Conservation (phyloP, 2,888 invertebrate genomes). For the Dicyrtomina minuta region DNA sequence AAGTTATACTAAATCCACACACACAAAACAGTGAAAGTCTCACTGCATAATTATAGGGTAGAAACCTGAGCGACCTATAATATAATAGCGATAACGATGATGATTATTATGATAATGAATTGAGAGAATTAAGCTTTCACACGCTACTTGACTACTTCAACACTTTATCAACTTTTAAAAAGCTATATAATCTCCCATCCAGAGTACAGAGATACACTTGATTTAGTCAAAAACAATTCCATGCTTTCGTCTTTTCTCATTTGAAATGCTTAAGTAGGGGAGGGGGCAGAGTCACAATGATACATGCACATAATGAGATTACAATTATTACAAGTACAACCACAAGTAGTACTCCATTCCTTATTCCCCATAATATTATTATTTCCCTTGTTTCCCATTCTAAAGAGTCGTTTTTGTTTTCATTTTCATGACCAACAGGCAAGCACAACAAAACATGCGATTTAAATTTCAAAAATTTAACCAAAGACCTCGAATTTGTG, state of each 20-base stretch:
- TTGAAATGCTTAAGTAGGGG: background rate
- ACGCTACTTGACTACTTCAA: constrained; percentile 22
- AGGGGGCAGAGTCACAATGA: background rate
- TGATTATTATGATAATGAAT: constrained; percentile 38
- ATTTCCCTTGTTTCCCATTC: no score
- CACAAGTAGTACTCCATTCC: no score
- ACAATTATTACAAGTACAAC: no score
- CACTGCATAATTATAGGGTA: constrained; percentile 19
- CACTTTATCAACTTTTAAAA: background rate
- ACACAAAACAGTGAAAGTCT: constrained; percentile 1
- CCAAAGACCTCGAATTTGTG: no score
- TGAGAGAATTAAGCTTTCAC: constrained; percentile 31
- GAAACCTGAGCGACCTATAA: constrained; percentile 27
- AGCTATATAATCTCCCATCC: background rate
- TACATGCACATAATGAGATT: no score
- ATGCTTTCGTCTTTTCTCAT: background rate
- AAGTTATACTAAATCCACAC: constrained; percentile 26
- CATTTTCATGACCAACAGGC: no score
- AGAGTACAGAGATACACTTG: background rate
- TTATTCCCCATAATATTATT: no score
- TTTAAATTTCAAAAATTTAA: no score
- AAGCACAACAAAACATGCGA: no score
- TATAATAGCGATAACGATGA: constrained; percentile 36
- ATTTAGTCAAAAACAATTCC: background rate
- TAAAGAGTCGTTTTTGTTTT: no score